Conservation (phyloP, 1,140 invertebrate species). For the Sycophila sp. region DNA sequence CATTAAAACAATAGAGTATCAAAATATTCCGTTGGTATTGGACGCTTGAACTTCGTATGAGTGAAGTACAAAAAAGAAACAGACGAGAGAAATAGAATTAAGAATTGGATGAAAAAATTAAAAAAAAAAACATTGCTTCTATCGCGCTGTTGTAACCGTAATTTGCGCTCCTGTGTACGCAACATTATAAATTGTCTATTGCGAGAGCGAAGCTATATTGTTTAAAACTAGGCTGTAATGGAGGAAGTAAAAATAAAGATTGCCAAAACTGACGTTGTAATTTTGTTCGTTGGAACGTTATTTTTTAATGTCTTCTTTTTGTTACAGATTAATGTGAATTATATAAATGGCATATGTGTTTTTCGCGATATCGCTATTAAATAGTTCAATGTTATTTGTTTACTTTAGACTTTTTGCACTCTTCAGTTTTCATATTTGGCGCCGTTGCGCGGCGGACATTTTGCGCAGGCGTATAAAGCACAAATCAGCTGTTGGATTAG, state of each 20-base stretch:
- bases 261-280: constrained; percentile 30
- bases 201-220: constrained; percentile 20
- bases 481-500: not conserved
- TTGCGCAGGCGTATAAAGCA: not conserved
- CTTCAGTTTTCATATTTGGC: no score
- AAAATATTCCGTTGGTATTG: no score
- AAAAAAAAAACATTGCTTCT: constrained; percentile 24
- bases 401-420: no score
- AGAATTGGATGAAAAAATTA: no score
- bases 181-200: constrained; percentile 32
- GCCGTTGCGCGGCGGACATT: no score
- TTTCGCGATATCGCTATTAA: no score
- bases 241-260: constrained; percentile 35
- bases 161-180: constrained; percentile 10
- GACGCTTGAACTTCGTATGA: no score
- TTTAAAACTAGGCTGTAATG: constrained; percentile 32
- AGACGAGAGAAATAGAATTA: no score
- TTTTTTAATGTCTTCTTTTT: not conserved
- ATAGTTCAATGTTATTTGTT: no score
- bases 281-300: not conserved
- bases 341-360: no score
- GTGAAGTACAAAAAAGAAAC: no score
- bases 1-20: no score
- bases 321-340: not conserved
- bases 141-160: constrained; percentile 13